These are phyloP conservation scores for Aphaenogaster ashmeadi DNA, from an alignment of 1,140 invertebrate species.

Conservation along the genomic window DNA sequence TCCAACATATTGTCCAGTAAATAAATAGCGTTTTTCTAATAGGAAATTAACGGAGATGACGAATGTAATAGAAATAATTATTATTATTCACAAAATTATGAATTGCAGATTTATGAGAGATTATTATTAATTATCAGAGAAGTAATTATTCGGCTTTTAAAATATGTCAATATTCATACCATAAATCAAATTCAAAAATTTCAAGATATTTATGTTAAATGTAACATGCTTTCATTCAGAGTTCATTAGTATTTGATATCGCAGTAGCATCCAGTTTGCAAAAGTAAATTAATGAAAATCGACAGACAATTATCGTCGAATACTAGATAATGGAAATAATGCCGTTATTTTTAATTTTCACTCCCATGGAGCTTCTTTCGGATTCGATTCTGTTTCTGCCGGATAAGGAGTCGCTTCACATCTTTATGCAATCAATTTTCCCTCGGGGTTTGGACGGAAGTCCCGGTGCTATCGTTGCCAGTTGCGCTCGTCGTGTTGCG, in stretches of 20 bases:
- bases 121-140: slow-evolving; percentile 29
- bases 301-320: neutral
- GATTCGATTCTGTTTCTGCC: neutral
- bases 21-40: slow-evolving; percentile 16
- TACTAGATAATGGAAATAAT: neutral
- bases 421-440: slow-evolving; percentile 5
- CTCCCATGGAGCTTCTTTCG: neutral
- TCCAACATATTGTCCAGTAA: neutral
- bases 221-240: neutral
- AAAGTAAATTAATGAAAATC: slow-evolving; percentile 5
- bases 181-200: neutral
- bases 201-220: slow-evolving; percentile 18
- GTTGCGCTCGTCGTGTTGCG: neutral
- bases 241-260: neutral
- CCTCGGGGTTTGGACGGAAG: neutral
- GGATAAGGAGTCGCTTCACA: neutral
- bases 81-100: slow-evolving; percentile 15
- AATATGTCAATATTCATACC: neutral
- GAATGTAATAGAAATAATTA: neutral
- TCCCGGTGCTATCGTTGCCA: neutral
- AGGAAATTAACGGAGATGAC: neutral
- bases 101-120: neutral
- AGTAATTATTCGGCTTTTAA: neutral
- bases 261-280: neutral
- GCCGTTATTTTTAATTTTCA: neutral